Base-by-base conservation (phyloP, 2,888 invertebrate species). In the Megalurothrips usitatus region DNA sequence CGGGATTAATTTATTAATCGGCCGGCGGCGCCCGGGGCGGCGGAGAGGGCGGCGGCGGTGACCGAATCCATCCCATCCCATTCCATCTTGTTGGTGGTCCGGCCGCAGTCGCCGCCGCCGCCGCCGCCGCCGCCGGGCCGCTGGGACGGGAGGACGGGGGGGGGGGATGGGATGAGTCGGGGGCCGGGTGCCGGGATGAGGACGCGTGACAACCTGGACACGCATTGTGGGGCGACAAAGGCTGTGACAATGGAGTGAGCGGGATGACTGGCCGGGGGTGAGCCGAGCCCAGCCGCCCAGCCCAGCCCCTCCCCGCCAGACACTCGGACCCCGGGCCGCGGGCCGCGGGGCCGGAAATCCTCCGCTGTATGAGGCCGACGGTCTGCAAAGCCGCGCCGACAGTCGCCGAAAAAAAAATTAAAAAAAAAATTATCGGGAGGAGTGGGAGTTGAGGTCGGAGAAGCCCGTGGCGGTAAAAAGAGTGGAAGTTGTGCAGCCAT, bases 221-320 rank as follows among this genome's bases (percentile, higher is more conserved):
- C 68, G 12, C 68, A 75, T 75, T 75, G 68, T 75, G 23, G 26
- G 68, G 26, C 68, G 68, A 75, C 68, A 75, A 75, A 75, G 68
- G 26, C 68, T 58, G 58, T 58, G 68, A 75, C 68, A 75, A 75
- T 75, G 26, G 68, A 8, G 23, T n/a, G n/a, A n/a, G 23, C 23
- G 68, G 23, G 23, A 26, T 12, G 23, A 17, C 68, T 11, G 68
- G 23, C 68, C 23, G 19, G n/a, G n/a, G 63, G 63, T 10, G 52
- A n/a, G 14, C 52, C 12, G 52, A 52, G 52, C 6, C 6, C 52
- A 10, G 52, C 58, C 58, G 58, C 10, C 63, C 63, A n/a, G 12
- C 63, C 52, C 19, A n/a, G 63, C 23, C 68, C 23, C 23, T 23
- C 68, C 26, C 1, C 68, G 68, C 68, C 68, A 23, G 11, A 43